Conservation (phyloP, 2,888 invertebrate species). For the Oligia fasciuncula region DNA sequence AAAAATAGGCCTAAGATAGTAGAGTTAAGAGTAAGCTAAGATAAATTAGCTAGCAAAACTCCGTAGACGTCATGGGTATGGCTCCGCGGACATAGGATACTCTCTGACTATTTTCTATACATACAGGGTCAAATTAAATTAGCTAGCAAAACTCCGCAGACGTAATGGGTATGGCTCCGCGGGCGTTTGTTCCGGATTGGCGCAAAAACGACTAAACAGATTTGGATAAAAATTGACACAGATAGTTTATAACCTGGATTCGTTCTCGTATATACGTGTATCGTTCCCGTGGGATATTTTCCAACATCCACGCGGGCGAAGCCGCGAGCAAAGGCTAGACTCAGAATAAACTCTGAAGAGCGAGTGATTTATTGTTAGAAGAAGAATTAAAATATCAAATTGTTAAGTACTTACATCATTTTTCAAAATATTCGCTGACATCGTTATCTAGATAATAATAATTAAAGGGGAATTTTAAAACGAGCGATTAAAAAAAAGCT, state of each 20-base stretch:
- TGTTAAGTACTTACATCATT: slow-evolving; percentile 1
- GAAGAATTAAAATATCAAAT: neutral
- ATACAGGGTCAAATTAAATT: neutral
- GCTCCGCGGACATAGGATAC: too few species aligned
- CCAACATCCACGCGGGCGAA: neutral
- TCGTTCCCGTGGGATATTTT: neutral
- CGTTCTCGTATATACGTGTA: too few species aligned
- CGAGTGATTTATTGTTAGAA: neutral
- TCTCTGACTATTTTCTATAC: neutral
- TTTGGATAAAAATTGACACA: neutral
- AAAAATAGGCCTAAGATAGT: too few species aligned
- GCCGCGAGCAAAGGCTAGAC: neutral
- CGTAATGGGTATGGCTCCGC: too few species aligned
- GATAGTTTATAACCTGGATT: neutral
- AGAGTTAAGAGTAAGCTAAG: too few species aligned
- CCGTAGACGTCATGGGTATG: too few species aligned
- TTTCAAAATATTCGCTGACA: slow-evolving; percentile 12
- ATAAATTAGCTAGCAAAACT: too few species aligned
- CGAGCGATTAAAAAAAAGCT: too few species aligned
- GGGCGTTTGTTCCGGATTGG: neutral
- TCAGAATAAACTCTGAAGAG: neutral
- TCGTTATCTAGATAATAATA: neutral
- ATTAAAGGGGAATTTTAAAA: too few species aligned
- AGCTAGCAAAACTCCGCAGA: too few species aligned
- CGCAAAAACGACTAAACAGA: neutral